Percentiles rank a stretch among this genome's conserved stretches.
phyloP scores from a whole-genome alignment of 35 echinoderm and acorn worm genomes.

The Strongylocentrotus purpuratus region DNA sequence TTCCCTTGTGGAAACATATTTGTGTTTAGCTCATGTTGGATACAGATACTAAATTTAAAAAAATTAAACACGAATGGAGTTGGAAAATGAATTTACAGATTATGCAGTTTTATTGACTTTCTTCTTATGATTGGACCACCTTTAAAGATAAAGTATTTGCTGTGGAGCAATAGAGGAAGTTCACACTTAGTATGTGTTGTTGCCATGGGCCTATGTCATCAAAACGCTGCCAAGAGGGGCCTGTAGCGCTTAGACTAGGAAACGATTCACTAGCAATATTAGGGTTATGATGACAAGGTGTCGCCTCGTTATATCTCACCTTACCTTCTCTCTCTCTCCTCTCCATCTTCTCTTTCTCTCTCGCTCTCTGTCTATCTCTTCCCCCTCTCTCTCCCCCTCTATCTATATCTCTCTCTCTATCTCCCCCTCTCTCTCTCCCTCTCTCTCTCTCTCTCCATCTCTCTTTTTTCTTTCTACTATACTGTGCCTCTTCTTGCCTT shows the following conservation, averaged over 20 bases:
- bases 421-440: no score
- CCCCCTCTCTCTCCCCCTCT: neutral
- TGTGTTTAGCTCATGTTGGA: no score
- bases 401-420: neutral
- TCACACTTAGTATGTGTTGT: constrained; percentile 11
- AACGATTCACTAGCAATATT: constrained; percentile 18
- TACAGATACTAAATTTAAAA: no score
- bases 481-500: no score
- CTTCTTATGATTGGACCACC: neutral
- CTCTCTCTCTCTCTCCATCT: no score
- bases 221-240: neutral
- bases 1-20: no score
- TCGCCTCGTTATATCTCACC: neutral
- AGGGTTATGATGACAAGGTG: constrained; percentile 1
- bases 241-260: constrained; percentile 8
- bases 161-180: neutral
- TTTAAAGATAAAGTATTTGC: neutral
- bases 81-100: no score
- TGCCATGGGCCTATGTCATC: constrained; percentile 7
- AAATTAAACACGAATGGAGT: no score
- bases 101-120: neutral
- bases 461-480: no score
- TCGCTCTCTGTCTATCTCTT: neutral
- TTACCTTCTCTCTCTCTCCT: neutral
- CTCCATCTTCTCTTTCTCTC: neutral